Evolutionary conservation across 2,888 invertebrate genomes (phyloP).

Genomic region (Epinotia brunnichana): DNA sequence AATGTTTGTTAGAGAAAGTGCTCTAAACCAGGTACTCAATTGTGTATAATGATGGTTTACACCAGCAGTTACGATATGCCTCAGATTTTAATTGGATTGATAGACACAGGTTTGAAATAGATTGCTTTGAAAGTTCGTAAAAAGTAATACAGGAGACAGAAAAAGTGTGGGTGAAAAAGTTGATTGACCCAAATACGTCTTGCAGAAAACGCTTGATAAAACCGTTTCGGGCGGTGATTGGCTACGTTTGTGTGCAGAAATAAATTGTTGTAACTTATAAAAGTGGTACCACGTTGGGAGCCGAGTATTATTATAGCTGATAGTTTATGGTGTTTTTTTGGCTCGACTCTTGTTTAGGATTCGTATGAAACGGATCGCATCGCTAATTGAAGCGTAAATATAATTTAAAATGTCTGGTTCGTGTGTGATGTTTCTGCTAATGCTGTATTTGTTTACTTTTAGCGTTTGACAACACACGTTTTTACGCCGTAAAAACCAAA

Average conservation of each 20-base stretch:
- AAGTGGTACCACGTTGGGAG: conserved; percentile 3
- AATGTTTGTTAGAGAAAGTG: too few relatives aligned
- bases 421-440: neutral
- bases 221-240: neutral
- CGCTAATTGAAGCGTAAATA: neutral
- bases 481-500: too few relatives aligned
- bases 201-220: neutral
- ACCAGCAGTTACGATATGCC: too few relatives aligned
- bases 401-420: neutral
- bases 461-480: neutral
- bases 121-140: too few relatives aligned
- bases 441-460: neutral
- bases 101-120: too few relatives aligned
- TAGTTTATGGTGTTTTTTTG: conserved; percentile 55
- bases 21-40: too few relatives aligned
- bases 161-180: too few relatives aligned
- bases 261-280: conserved; percentile 4
- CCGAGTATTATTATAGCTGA: conserved; percentile 48
- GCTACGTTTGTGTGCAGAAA: neutral
- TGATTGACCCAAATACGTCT: too few relatives aligned
- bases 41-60: too few relatives aligned
- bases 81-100: too few relatives aligned
- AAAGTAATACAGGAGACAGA: too few relatives aligned
- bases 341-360: conserved; percentile 45
- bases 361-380: conserved; percentile 3